phyloP scores from a whole-genome alignment of 2,888 invertebrate genomes.

The Augiades crinisus region DNA sequence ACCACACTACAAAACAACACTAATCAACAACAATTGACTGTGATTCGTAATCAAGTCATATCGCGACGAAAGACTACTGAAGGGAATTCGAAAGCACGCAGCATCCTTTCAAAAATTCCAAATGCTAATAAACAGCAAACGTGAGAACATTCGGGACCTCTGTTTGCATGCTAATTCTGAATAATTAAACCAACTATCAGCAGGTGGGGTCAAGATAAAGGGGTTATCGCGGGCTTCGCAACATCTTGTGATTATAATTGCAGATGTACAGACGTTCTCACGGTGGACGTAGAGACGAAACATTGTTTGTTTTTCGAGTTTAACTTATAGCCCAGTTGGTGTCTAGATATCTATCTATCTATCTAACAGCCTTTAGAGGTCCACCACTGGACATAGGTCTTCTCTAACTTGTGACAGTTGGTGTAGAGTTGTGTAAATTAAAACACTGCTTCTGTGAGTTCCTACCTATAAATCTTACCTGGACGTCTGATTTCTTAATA shows the following conservation, averaged over 20 bases:
- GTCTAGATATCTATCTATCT: too few species aligned
- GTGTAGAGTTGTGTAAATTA: too few species aligned
- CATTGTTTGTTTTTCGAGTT: too few species aligned
- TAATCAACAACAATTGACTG: not conserved
- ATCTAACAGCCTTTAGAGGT: too few species aligned
- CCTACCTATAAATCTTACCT: too few species aligned
- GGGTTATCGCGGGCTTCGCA: conserved; percentile 58
- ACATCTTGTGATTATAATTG: conserved; percentile 25
- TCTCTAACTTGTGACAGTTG: too few species aligned
- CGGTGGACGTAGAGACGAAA: conserved; percentile 2
- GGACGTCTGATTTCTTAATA: too few species aligned
- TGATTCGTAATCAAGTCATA: not conserved
- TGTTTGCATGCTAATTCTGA: conserved; percentile 39
- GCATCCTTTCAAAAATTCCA: not conserved
- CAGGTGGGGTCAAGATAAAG: conserved; percentile 71
- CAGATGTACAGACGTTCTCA: conserved; percentile 18
- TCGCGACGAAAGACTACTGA: not conserved
- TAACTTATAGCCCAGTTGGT: too few species aligned
- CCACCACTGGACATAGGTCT: too few species aligned
- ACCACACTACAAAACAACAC: not conserved
- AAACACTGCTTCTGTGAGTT: too few species aligned
- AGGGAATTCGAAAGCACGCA: not conserved
- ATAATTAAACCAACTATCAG: conserved; percentile 48
- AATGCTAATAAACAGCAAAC: conserved; percentile 23
- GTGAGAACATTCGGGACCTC: conserved; percentile 41